A percentile compares a stretch with the other conserved stretches of the same genome.
These are phyloP conservation scores for Caenorhabditis macrosperma DNA, from an alignment of 2,888 invertebrate genomes.

Conservation along the genomic window DNA sequence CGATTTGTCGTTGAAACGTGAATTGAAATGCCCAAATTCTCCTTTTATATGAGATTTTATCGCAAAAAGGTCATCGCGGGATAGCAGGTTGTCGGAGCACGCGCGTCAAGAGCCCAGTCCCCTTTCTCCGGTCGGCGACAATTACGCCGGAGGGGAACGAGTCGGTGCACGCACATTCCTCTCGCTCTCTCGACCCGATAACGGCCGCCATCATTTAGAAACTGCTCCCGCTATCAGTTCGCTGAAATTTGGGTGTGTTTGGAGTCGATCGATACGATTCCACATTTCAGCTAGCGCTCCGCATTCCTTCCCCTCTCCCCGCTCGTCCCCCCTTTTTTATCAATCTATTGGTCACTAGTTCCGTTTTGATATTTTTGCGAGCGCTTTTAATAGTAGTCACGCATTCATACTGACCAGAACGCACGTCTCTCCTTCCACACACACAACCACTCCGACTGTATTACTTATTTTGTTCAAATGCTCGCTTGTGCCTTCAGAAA, in stretches of 20 bases:
- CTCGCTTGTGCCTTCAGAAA: slow-evolving; percentile 21
- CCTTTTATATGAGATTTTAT: neutral
- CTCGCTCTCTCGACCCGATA: too few relatives aligned
- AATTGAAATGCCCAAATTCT: neutral
- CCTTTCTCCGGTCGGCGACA: too few relatives aligned
- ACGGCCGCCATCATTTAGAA: too few relatives aligned
- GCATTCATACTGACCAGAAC: slow-evolving; percentile 1
- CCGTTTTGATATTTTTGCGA: slow-evolving; percentile 9
- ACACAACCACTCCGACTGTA: neutral
- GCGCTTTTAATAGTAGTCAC: slow-evolving; percentile 23
- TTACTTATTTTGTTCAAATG: slow-evolving; percentile 20
- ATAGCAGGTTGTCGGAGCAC: neutral
- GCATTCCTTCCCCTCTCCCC: neutral
- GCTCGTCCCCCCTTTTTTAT: slow-evolving; percentile 9
- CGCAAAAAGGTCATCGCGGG: neutral
- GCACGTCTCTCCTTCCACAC: neutral
- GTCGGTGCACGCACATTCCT: neutral
- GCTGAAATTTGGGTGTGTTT: neutral
- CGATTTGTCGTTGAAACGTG: slow-evolving; percentile 1
- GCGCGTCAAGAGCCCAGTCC: too few relatives aligned
- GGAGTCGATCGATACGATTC: neutral
- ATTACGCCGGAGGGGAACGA: neutral
- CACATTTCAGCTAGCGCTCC: neutral
- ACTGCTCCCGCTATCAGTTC: neutral
- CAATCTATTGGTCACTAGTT: slow-evolving; percentile 36